phyloP scores from a whole-genome alignment of 2,797 vertebrate species.

The Phoxinus dragarum region DNA sequence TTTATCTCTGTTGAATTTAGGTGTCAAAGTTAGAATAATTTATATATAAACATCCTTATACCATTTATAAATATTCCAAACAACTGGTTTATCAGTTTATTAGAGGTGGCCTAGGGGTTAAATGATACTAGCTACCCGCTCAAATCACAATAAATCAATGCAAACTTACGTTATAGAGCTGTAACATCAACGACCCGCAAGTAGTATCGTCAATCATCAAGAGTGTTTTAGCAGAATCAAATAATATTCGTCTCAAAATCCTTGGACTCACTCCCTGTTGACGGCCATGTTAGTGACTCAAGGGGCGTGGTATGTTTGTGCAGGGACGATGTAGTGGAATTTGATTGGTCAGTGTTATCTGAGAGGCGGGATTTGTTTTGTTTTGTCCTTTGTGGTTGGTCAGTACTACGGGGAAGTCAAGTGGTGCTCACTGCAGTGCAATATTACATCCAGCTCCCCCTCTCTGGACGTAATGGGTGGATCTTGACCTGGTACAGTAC shows the following conservation, averaged over 20 bases:
- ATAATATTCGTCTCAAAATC: slow-evolving; percentile 25
- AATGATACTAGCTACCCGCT: not conserved
- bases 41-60: not conserved
- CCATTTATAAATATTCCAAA: not conserved
- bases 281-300: slow-evolving; percentile 72
- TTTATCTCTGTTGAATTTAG: not conserved
- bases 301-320: slow-evolving; percentile 56
- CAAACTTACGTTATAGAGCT: slow-evolving; percentile 51
- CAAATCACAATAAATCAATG: not conserved
- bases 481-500: not conserved
- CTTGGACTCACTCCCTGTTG: slow-evolving; percentile 37
- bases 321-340: slow-evolving; percentile 18
- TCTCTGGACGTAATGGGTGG: not conserved
- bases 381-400: slow-evolving; percentile 61
- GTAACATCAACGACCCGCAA: slow-evolving; percentile 35
- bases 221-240: slow-evolving; percentile 1
- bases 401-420: not conserved
- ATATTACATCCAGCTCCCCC: not conserved
- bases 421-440: not conserved
- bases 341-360: slow-evolving; percentile 59
- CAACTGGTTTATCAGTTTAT: slow-evolving; percentile 22
- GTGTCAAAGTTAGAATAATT: not conserved
- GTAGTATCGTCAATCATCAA: slow-evolving; percentile 26
- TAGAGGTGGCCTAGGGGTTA: slow-evolving; percentile 46
- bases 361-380: slow-evolving; percentile 1